These are phyloP conservation scores for Gulo gulo DNA, from an alignment of 2,113 vertebrate genomes.

Conservation along the genomic window DNA sequence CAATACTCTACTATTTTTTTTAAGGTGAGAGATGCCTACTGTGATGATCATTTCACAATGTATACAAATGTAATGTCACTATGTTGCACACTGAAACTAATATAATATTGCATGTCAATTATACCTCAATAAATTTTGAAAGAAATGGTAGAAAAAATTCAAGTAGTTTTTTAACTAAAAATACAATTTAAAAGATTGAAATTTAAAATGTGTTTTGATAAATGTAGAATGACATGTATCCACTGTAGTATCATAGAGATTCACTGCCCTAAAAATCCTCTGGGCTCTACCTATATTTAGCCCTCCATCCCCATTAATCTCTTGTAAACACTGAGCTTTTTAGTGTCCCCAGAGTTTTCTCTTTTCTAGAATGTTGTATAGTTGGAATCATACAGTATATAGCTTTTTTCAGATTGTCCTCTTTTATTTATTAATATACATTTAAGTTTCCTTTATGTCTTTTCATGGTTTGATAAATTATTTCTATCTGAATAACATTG, in stretches of 20 bases:
- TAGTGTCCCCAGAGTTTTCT: background rate
- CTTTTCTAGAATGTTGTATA: background rate
- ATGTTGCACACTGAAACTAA: background rate
- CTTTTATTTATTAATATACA: background rate
- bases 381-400: background rate
- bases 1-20: background rate
- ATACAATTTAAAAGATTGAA: conserved; percentile 2
- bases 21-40: background rate
- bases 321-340: background rate
- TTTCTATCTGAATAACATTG: background rate
- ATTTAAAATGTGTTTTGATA: background rate
- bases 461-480: background rate
- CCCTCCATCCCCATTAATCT: background rate
- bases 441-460: background rate
- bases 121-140: background rate
- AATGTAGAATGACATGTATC: background rate
- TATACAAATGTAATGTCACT: background rate
- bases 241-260: background rate
- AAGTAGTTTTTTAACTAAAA: background rate
- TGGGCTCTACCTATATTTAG: background rate
- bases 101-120: background rate
- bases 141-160: background rate
- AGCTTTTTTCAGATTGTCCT: background rate
- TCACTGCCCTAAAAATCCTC: background rate
- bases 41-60: background rate